A percentile compares a stretch with the other conserved stretches of the same genome.
Conservation (phyloP, 2,888 invertebrate genomes). For the Esperia sulphurella region DNA sequence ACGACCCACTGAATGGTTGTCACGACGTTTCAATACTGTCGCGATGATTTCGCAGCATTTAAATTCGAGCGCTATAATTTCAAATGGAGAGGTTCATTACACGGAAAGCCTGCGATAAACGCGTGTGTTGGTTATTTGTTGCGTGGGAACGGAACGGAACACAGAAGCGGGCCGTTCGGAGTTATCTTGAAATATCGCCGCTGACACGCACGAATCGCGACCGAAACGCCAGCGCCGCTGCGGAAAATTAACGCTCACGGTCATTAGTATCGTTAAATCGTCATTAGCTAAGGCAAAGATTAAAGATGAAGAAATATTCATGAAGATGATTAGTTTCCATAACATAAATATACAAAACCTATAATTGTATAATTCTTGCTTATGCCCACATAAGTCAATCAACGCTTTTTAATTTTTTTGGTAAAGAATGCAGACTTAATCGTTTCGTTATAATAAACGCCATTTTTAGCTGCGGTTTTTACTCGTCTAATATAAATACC, state of each 20-base stretch:
- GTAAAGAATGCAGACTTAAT: too few species aligned
- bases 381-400: too few species aligned
- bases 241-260: constrained; percentile 49
- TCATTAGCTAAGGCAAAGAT: constrained; percentile 22
- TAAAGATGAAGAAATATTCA: constrained; percentile 25
- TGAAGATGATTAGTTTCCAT: constrained; percentile 18
- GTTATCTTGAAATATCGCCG: constrained; percentile 66
- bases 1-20: background rate
- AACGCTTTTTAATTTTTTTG: too few species aligned
- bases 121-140: constrained; percentile 23
- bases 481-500: background rate
- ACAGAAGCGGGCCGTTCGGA: constrained; percentile 30
- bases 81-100: constrained; percentile 28
- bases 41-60: constrained; percentile 6
- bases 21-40: background rate
- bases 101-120: constrained; percentile 26
- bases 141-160: constrained; percentile 61
- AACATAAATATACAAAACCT: too few species aligned
- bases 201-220: constrained; percentile 46
- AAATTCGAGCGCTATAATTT: constrained; percentile 20
- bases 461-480: too few species aligned
- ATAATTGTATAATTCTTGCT: too few species aligned
- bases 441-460: too few species aligned
- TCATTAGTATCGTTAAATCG: constrained; percentile 52
- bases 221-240: constrained; percentile 29